Evolutionary conservation across 2,113 vertebrate genomes (phyloP).

Genomic region (Gnathonemus longibarbis): DNA sequence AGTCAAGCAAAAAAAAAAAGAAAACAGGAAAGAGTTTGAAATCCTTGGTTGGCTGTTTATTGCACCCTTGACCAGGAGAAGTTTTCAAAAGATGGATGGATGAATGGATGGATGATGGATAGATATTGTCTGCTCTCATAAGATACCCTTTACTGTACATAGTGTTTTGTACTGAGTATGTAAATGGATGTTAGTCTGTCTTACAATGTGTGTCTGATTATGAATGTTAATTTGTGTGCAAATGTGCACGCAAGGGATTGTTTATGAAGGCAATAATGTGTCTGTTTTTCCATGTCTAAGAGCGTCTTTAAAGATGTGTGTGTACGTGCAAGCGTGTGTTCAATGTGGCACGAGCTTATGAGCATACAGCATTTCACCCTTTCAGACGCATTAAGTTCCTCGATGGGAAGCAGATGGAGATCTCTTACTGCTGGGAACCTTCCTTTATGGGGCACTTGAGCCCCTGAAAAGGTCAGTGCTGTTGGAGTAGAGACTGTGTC

Average conservation of each 20-base stretch:
- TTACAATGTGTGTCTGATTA: conserved; percentile 1
- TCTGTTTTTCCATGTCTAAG: not conserved
- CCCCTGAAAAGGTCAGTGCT: conserved; percentile 7
- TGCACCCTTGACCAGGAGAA: not conserved
- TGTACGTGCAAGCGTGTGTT: not conserved
- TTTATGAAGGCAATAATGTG: not conserved
- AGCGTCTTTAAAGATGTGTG: not conserved
- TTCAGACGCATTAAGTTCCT: not conserved
- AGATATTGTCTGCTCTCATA: not conserved
- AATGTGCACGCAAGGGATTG: not conserved
- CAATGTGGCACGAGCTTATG: not conserved
- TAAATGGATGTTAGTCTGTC: not conserved
- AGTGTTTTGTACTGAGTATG: not conserved
- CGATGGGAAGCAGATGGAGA: conserved; percentile 8
- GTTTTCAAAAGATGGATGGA: not conserved
- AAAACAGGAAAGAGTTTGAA: not conserved
- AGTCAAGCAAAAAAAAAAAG: not conserved
- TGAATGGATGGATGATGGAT: not conserved
- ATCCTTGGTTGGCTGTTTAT: not conserved
- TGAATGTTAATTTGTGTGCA: not conserved
- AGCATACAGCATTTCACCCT: not conserved
- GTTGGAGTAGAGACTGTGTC: not conserved
- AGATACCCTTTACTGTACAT: not conserved
- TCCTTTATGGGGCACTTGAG: not conserved
- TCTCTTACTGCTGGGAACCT: not conserved